Percentiles rank a stretch among this genome's conserved stretches.
These are phyloP conservation scores for Congeria kusceri DNA, from an alignment of 2,888 invertebrate genomes.

Conservation along the genomic window DNA sequence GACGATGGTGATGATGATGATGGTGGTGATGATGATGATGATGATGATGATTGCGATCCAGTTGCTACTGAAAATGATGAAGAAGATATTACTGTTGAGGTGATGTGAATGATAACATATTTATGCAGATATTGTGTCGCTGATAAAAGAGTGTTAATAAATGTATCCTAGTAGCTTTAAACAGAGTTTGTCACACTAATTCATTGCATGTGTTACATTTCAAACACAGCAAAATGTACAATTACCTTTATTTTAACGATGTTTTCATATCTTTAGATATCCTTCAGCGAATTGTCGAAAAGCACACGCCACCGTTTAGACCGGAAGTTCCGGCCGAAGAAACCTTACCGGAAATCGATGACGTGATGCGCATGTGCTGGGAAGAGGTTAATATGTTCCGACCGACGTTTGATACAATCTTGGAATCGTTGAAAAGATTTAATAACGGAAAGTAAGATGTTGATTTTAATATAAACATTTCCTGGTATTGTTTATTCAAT, in stretches of 20 bases:
- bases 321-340: conserved; percentile 62
- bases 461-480: too few species aligned
- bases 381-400: conserved; percentile 76
- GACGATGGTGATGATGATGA: conserved; percentile 17
- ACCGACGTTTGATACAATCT: conserved; percentile 75
- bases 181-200: too few species aligned
- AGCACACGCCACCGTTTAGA: conserved; percentile 73
- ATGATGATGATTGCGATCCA: conserved; percentile 7
- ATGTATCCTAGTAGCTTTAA: too few species aligned
- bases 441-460: conserved; percentile 78
- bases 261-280: conserved; percentile 63
- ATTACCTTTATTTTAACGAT: too few species aligned
- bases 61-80: background rate
- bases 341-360: conserved; percentile 63
- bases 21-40: conserved; percentile 21
- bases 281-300: conserved; percentile 63
- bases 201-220: too few species aligned
- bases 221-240: too few species aligned
- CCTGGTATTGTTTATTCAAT: too few species aligned
- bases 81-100: background rate
- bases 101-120: background rate
- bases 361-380: conserved; percentile 80
- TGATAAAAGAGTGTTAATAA: too few species aligned
- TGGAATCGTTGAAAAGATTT: conserved; percentile 68
- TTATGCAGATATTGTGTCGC: too few species aligned